phyloP scores from a whole-genome alignment of 2,113 vertebrate genomes.

The Dryoscopus gambensis region DNA sequence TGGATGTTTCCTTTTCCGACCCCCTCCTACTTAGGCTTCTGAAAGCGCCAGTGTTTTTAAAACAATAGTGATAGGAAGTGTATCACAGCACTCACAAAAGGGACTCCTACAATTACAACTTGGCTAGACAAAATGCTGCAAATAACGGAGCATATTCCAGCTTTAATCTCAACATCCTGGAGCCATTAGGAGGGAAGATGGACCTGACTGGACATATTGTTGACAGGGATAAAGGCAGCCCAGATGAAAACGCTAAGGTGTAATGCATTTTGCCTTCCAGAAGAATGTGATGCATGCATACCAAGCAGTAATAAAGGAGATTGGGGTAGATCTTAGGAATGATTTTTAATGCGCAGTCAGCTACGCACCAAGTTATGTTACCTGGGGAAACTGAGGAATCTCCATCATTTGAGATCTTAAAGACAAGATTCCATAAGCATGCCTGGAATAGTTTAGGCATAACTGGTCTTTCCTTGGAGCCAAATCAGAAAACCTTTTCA shows the following conservation, averaged over 20 bases:
- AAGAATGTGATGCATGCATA: not conserved
- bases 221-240: not conserved
- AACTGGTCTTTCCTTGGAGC: not conserved
- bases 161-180: not conserved
- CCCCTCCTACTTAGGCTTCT: not conserved
- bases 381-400: not conserved
- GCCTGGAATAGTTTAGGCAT: not conserved
- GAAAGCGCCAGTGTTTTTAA: slow-evolving; percentile 3
- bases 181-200: not conserved
- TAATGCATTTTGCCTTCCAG: not conserved
- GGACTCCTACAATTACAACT: not conserved
- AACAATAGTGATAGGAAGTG: not conserved
- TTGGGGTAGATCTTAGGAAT: not conserved
- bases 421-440: not conserved
- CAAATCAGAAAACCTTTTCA: not conserved
- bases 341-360: not conserved
- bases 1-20: not conserved
- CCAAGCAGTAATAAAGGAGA: not conserved
- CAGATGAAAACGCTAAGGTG: not conserved
- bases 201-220: not conserved
- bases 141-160: not conserved
- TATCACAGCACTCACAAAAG: not conserved
- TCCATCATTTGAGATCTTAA: not conserved
- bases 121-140: not conserved
- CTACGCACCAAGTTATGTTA: not conserved